phyloP scores from a whole-genome alignment of 2,797 vertebrate species.

The Lemur catta region DNA sequence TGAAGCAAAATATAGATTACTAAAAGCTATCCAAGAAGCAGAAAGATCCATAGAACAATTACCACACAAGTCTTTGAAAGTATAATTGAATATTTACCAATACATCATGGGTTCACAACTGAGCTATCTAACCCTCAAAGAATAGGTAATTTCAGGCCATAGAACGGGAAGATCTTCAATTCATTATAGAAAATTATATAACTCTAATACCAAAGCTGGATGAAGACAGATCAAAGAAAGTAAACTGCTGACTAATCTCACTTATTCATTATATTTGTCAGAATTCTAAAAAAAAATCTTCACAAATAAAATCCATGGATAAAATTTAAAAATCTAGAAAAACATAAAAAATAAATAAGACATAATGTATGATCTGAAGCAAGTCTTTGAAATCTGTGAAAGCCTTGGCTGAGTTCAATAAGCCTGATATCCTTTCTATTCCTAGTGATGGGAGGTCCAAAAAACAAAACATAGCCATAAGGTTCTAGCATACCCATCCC shows the following conservation, averaged over 20 bases:
- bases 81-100: neutral
- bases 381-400: conserved; percentile 13
- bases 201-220: neutral
- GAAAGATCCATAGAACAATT: neutral
- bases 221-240: neutral
- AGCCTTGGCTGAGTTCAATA: neutral
- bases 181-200: neutral
- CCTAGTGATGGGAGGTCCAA: neutral
- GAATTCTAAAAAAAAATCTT: neutral
- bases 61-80: neutral
- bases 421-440: neutral
- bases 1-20: neutral
- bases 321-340: neutral
- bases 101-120: neutral
- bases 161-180: neutral
- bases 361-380: neutral
- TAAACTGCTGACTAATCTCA: neutral
- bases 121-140: neutral
- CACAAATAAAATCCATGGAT: neutral
- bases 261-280: neutral
- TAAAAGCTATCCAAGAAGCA: neutral
- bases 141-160: neutral
- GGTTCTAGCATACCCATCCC: neutral
- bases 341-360: no score
- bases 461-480: neutral